Evolutionary conservation across 2,113 vertebrate species (phyloP).

Genomic region (Sceloporus tristichus): DNA sequence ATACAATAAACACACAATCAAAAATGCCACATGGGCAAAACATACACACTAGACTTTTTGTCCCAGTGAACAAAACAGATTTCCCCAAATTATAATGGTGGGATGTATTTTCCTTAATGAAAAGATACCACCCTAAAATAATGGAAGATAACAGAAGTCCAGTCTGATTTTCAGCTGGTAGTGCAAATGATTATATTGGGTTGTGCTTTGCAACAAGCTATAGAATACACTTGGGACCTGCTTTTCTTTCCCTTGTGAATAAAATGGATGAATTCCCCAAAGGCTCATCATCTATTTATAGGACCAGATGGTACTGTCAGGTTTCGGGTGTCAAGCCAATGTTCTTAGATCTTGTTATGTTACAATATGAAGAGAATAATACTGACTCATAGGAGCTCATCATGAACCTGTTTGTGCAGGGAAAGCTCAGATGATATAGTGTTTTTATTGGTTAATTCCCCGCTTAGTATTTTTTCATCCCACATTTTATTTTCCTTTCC

Average conservation of each 20-base stretch:
- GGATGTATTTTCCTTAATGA: too few species aligned
- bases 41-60: too few species aligned
- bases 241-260: background rate
- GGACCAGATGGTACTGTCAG: background rate
- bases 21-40: too few species aligned
- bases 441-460: background rate
- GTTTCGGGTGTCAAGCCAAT: conserved; percentile 10
- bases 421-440: background rate
- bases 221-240: too few species aligned
- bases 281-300: conserved; percentile 23
- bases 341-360: background rate
- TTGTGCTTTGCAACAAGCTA: background rate
- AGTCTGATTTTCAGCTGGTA: background rate
- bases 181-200: too few species aligned
- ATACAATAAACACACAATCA: too few species aligned
- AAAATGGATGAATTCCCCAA: background rate
- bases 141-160: background rate
- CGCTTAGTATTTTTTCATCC: too few species aligned
- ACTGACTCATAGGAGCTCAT: background rate
- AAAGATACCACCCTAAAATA: too few species aligned
- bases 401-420: background rate
- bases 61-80: too few species aligned
- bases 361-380: background rate
- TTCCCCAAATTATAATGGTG: too few species aligned
- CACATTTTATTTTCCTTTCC: background rate